Conservation (phyloP, 2,888 invertebrate genomes). For the Alentia gelatinosa region DNA sequence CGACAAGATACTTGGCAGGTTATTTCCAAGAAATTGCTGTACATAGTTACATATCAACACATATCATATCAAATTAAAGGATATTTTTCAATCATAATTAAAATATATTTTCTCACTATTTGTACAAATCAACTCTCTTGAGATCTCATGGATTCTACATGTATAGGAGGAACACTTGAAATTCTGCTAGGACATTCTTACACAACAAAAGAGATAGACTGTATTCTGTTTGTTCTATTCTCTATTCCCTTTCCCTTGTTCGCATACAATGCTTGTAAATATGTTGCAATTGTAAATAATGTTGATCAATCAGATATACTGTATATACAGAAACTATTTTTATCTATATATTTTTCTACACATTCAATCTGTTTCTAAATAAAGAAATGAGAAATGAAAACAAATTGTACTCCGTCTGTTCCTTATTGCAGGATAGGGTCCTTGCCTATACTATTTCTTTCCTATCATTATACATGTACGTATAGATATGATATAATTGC, state of each 20-base stretch:
- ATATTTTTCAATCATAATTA: too few species aligned
- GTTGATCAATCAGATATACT: background rate
- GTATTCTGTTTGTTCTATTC: background rate
- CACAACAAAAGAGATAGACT: too few species aligned
- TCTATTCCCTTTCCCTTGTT: background rate
- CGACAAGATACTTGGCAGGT: background rate
- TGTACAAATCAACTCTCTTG: too few species aligned
- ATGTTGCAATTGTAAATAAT: constrained; percentile 38
- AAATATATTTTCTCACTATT: too few species aligned
- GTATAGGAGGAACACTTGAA: too few species aligned
- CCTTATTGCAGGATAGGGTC: too few species aligned
- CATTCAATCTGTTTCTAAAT: constrained; percentile 9
- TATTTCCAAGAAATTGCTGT: background rate
- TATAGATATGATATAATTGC: too few species aligned
- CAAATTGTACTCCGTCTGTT: background rate
- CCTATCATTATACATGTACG: too few species aligned
- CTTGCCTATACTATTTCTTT: too few species aligned
- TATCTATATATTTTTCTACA: constrained; percentile 17
- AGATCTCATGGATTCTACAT: too few species aligned
- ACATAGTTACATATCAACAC: background rate
- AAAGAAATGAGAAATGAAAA: constrained; percentile 2
- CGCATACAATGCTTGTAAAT: background rate
- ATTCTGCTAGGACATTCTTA: too few species aligned
- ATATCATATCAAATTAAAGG: background rate
- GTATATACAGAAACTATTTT: constrained; percentile 4